Percentiles rank a stretch among this genome's conserved stretches.
These are phyloP conservation scores for Halcyon senegalensis DNA, from an alignment of 2,113 vertebrate species.

Conservation along the genomic window DNA sequence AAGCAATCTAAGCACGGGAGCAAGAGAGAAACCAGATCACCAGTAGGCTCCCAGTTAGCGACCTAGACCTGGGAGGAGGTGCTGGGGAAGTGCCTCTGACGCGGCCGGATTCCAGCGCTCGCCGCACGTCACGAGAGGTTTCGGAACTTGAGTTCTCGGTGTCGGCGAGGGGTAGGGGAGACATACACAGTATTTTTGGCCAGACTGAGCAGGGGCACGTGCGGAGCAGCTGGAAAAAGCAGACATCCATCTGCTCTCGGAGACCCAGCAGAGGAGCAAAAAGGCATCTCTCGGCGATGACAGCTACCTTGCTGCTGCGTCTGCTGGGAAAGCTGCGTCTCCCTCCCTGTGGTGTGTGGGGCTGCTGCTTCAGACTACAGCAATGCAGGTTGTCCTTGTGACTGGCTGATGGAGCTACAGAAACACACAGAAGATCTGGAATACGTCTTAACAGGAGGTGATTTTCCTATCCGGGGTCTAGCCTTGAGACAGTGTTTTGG, in stretches of 20 bases:
- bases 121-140: background rate
- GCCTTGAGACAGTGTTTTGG: background rate
- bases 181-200: constrained; percentile 14
- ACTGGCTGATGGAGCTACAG: background rate
- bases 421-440: background rate
- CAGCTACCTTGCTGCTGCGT: background rate
- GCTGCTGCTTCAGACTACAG: background rate
- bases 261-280: background rate
- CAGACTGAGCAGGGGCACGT: background rate
- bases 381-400: background rate
- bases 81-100: background rate
- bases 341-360: background rate
- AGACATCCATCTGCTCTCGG: background rate
- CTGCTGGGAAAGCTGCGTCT: background rate
- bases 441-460: background rate
- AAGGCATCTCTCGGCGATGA: background rate
- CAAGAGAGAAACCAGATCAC: background rate
- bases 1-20: background rate
- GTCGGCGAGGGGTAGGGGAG: constrained; percentile 50
- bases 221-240: constrained; percentile 60
- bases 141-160: constrained; percentile 32
- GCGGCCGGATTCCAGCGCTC: background rate
- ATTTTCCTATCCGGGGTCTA: background rate
- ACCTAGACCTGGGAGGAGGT: background rate
- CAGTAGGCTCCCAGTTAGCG: background rate